Conservation (phyloP, 2,797 vertebrate genomes). For the Periparus ater region DNA sequence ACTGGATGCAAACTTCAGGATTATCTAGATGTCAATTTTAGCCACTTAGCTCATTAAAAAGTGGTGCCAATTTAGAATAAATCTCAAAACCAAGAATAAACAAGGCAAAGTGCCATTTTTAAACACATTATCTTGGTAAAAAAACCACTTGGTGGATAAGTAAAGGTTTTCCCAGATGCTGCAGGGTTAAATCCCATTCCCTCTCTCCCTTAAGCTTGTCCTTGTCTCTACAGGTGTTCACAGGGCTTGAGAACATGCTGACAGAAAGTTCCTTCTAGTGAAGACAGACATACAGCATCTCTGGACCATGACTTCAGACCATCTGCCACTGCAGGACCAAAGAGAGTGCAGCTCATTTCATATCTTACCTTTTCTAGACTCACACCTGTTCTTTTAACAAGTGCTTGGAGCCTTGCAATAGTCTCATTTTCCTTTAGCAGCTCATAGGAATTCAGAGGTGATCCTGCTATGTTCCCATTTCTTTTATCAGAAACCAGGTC, state of each 20-base stretch:
- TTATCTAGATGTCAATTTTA: neutral
- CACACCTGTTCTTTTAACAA: constrained; percentile 96
- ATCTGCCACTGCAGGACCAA: neutral
- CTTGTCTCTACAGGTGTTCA: neutral
- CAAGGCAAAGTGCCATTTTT: neutral
- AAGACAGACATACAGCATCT: neutral
- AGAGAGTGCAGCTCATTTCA: neutral
- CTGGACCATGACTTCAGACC: neutral
- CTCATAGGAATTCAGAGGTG: constrained; percentile 89
- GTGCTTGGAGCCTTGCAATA: constrained; percentile 92
- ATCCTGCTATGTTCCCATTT: constrained; percentile 91
- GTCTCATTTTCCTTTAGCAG: constrained; percentile 96
- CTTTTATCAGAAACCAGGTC: constrained; percentile 93
- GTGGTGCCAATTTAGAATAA: neutral
- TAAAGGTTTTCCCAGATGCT: neutral
- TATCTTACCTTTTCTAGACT: constrained; percentile 91
- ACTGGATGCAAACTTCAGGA: neutral
- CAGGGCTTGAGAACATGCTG: neutral
- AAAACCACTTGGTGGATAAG: neutral
- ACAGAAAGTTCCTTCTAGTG: neutral
- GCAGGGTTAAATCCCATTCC: neutral
- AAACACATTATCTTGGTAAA: neutral
- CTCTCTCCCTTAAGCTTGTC: neutral
- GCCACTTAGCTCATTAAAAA: neutral
- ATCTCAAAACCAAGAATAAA: neutral